Conservation (phyloP, 2,888 invertebrate genomes). For the Melinopterus prodromus region DNA sequence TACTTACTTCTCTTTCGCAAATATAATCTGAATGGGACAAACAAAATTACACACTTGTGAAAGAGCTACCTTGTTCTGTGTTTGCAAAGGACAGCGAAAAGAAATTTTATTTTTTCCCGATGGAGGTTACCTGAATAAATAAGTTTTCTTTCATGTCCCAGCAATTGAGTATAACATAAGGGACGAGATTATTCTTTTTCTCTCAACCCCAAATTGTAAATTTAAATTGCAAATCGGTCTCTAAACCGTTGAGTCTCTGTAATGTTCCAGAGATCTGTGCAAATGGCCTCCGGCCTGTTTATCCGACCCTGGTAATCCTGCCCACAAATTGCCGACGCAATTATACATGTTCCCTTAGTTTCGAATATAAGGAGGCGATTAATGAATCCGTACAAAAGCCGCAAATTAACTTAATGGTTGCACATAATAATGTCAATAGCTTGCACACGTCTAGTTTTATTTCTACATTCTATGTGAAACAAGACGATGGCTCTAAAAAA, state of each 20-base stretch:
- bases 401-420: background rate
- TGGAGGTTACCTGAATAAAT: background rate
- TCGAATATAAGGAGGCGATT: background rate
- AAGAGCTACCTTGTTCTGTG: background rate
- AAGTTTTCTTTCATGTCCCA: background rate
- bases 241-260: background rate
- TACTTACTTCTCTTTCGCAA: background rate
- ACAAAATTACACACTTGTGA: background rate
- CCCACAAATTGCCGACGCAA: background rate
- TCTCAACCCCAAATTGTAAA: background rate
- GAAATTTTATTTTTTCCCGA: background rate
- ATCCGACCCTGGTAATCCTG: background rate
- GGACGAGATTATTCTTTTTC: background rate
- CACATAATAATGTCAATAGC: background rate
- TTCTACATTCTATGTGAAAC: too few species aligned
- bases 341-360: background rate
- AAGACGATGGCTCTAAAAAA: too few species aligned
- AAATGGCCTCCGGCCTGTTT: background rate
- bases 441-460: too few species aligned
- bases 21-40: background rate
- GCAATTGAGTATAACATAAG: background rate
- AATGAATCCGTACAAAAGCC: background rate
- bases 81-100: background rate
- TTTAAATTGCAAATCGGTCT: background rate
- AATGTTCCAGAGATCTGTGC: background rate